A percentile compares a stretch with the other conserved stretches of the same genome.
These are phyloP conservation scores for Halcyon senegalensis DNA, from an alignment of 2,113 vertebrate species.

Conservation along the genomic window DNA sequence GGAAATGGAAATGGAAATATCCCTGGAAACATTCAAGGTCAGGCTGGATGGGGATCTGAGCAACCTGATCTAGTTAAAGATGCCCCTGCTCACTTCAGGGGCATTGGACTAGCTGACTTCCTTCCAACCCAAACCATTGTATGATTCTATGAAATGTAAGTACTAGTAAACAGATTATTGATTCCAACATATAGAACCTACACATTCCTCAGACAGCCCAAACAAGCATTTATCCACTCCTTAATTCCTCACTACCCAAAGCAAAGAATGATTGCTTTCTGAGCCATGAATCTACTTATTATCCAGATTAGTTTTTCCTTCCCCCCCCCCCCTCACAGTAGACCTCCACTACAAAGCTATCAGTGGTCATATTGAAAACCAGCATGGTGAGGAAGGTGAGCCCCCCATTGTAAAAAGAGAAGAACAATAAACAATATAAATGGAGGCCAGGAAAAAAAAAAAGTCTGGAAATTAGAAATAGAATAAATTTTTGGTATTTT, in stretches of 20 bases:
- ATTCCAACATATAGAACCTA: background rate
- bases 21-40: background rate
- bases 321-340: no score
- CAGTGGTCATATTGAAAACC: background rate
- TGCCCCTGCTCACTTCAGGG: background rate
- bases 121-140: background rate
- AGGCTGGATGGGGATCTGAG: background rate
- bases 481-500: background rate
- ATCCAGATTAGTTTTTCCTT: background rate
- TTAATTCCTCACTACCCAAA: background rate
- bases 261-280: background rate
- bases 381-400: background rate
- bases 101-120: background rate
- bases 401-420: background rate
- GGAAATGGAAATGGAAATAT: background rate
- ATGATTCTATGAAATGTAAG: background rate
- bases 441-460: background rate
- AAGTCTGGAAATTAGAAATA: background rate
- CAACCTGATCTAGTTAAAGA: background rate
- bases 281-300: background rate
- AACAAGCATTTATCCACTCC: background rate
- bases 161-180: background rate
- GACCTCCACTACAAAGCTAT: background rate
- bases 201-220: background rate
- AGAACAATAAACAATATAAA: background rate